Base-by-base conservation (phyloP, 1,140 invertebrate species). In the Holcopasites calliopsidis region DNA sequence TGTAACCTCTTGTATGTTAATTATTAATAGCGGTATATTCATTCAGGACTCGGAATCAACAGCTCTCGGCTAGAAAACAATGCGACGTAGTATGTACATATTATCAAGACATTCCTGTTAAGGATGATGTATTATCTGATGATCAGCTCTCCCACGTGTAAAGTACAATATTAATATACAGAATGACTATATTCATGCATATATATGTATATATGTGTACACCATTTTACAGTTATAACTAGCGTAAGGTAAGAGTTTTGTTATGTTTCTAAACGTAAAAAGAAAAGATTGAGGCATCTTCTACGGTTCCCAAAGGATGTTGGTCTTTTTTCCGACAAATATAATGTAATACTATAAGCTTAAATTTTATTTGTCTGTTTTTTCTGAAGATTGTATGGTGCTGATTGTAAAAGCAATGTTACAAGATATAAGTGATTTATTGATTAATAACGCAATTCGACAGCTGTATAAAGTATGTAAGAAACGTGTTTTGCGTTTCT, bases 401-500 rank as follows among this genome's bases (percentile, higher is more conserved):
- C 33, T 3, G 11, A 23, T 42, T 26, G 28, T 40, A 23, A 49
- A 55, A 58, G 11, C 7, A 70, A 52, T 16, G 21, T 21, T 35
- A 62, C 31, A 70, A 26, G 58, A 60, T 40, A 50, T 38, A 76
- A 68, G 75, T 81, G 47, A 42, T 76, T 73, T 74, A 75, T 76
- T 58, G 60, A 80, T 72, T 73, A 85, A 28, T 77, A 33, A 21
- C 82, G 75, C 52, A 73, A 82, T 58, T 82, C 80, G 54, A 77
- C 77, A 72, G 82, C 49, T 54, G 52, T 78, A 72, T 75, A 77
- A 74, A 84, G 85, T 76, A 83, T 78, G 72, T 80, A 84, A 49
- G 71, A 87, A 77, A 79, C 85, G 80, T 55, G 82, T 62, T n/a
- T n/a, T 35, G 55, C 58, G 62, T 57, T 85, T 71, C 72, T 55